phyloP scores from a whole-genome alignment of 2,797 vertebrate genomes.

The Silurus lanzhouensis region DNA sequence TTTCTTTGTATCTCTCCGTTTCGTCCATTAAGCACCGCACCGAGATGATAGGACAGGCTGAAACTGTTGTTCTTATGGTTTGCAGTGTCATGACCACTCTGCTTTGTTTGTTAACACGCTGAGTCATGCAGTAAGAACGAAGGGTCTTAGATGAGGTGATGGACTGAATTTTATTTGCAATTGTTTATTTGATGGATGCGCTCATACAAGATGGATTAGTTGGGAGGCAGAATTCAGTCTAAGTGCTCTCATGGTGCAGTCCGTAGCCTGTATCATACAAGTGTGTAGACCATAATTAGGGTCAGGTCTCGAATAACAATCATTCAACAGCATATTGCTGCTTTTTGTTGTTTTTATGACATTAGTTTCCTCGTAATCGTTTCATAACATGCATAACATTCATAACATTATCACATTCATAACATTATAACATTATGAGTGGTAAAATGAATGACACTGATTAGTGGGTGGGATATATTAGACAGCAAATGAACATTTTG shows the following conservation, averaged over 20 bases:
- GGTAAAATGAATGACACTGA: too few relatives aligned
- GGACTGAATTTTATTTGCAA: neutral
- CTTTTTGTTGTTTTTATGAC: neutral
- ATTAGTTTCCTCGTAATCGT: too few relatives aligned
- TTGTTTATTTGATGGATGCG: neutral
- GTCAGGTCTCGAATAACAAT: neutral
- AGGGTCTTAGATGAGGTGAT: neutral
- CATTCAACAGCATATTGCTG: neutral
- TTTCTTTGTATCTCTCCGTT: neutral
- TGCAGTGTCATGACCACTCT: neutral
- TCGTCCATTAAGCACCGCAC: slow-evolving; percentile 4
- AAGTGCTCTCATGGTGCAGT: neutral
- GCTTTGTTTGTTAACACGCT: neutral
- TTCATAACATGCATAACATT: too few relatives aligned
- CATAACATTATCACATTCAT: too few relatives aligned
- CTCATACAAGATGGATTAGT: neutral
- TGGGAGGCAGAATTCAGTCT: neutral
- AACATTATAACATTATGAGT: too few relatives aligned
- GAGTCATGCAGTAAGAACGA: neutral
- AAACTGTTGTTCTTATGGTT: neutral
- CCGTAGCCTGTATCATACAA: neutral
- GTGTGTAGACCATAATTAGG: neutral
- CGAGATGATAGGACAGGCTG: neutral
- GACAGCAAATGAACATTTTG: too few relatives aligned
- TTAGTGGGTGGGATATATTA: too few relatives aligned